Evolutionary conservation across 92 coral and sea anemone genomes (phyloP).

Genomic region (Metridium senile): DNA sequence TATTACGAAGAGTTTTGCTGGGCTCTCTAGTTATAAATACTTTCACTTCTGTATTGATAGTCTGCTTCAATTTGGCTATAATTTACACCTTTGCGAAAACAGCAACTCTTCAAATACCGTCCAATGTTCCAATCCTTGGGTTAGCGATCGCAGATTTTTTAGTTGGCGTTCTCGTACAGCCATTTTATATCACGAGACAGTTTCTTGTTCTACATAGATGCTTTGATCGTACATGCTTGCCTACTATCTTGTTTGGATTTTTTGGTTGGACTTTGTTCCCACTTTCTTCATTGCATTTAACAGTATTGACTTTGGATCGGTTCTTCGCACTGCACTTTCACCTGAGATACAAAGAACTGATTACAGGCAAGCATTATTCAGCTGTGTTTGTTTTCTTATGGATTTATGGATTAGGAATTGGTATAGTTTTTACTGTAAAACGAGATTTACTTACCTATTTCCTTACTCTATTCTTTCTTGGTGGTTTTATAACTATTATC

Average conservation of each 20-base stretch:
- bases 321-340: conserved; percentile 23
- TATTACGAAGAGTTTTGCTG: background rate
- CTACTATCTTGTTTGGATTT: background rate
- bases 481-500: background rate
- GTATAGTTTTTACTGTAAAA: background rate
- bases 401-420: background rate
- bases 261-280: conserved; percentile 1
- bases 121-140: conserved; percentile 5
- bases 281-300: background rate
- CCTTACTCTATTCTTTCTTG: background rate
- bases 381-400: background rate
- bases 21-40: background rate
- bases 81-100: conserved; percentile 8
- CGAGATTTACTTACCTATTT: background rate
- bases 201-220: background rate
- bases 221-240: background rate
- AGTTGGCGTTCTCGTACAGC: conserved; percentile 1
- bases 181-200: background rate
- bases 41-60: background rate
- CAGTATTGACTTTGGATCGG: conserved; percentile 12
- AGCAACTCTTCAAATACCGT: background rate
- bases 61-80: background rate
- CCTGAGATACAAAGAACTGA: conserved; percentile 13
- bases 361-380: background rate
- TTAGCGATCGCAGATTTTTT: conserved; percentile 12